Conservation (phyloP, 2,113 vertebrate genomes). For the Mesocricetus auratus region DNA sequence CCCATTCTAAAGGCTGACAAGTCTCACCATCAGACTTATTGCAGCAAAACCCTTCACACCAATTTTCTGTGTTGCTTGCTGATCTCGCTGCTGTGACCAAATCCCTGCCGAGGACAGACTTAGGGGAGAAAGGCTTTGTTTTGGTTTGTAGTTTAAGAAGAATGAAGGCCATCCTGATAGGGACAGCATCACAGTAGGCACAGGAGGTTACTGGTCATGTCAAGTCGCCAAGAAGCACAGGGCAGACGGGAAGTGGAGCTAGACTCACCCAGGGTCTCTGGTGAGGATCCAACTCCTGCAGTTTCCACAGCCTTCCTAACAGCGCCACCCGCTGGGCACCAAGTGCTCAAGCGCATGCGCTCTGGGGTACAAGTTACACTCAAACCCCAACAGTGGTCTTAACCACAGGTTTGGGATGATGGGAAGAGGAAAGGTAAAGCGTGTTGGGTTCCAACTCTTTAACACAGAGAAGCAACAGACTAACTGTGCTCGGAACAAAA, state of each 20-base stretch:
- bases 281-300: neutral
- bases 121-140: neutral
- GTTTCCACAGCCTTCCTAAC: neutral
- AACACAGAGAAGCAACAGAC: neutral
- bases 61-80: neutral
- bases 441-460: neutral
- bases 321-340: neutral
- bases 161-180: neutral
- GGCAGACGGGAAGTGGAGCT: neutral
- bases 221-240: neutral
- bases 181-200: too few relatives aligned
- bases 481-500: neutral
- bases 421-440: neutral
- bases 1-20: neutral
- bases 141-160: neutral
- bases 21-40: neutral
- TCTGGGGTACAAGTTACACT: neutral
- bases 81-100: neutral
- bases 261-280: neutral
- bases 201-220: neutral
- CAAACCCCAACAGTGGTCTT: neutral
- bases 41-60: neutral
- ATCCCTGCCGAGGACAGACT: neutral
- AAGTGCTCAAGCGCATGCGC: neutral
- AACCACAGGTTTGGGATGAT: neutral